Percentiles rank a stretch among this genome's conserved stretches.
These are phyloP conservation scores for Meteorus colon DNA, from an alignment of 2,888 invertebrate genomes.

Conservation along the genomic window DNA sequence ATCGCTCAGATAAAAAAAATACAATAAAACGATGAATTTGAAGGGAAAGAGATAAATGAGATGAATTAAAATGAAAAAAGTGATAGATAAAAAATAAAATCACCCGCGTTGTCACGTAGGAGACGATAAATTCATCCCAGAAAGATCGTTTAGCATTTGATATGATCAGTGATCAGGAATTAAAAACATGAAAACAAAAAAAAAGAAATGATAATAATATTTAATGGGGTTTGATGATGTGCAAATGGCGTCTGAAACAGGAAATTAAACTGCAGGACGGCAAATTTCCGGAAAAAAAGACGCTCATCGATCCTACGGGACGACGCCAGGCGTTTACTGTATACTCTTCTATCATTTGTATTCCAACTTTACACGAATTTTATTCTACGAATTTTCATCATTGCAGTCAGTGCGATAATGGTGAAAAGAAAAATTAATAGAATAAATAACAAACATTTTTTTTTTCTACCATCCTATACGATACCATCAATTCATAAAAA, in stretches of 20 bases:
- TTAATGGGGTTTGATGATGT: conserved; percentile 19
- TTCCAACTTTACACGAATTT: conserved; percentile 61
- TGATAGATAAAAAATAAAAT: conserved; percentile 43
- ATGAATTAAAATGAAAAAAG: conserved; percentile 31
- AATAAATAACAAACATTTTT: conserved; percentile 42
- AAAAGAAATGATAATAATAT: conserved; percentile 12
- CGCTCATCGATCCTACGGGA: conserved; percentile 54
- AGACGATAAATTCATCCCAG: conserved; percentile 15
- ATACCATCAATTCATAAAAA: conserved; percentile 15
- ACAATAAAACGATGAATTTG: conserved; percentile 60
- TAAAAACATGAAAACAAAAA: conserved; percentile 29
- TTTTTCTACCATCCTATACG: conserved; percentile 52
- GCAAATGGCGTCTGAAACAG: conserved; percentile 31
- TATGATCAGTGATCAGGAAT: conserved; percentile 16
- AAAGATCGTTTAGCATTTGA: background rate
- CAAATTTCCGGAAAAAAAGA: conserved; percentile 35
- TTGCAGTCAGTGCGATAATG: conserved; percentile 52
- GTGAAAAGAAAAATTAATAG: conserved; percentile 32
- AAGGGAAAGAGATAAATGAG: conserved; percentile 33
- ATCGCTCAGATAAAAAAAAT: conserved; percentile 48
- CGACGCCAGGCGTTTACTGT: conserved; percentile 51
- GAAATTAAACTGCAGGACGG: conserved; percentile 42
- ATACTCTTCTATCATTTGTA: conserved; percentile 59
- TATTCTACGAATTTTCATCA: conserved; percentile 58
- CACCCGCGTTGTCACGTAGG: conserved; percentile 45